A percentile compares a stretch with the other conserved stretches of the same genome.
These are phyloP conservation scores for Oligia strigilis DNA, from an alignment of 2,888 invertebrate species.

Conservation along the genomic window DNA sequence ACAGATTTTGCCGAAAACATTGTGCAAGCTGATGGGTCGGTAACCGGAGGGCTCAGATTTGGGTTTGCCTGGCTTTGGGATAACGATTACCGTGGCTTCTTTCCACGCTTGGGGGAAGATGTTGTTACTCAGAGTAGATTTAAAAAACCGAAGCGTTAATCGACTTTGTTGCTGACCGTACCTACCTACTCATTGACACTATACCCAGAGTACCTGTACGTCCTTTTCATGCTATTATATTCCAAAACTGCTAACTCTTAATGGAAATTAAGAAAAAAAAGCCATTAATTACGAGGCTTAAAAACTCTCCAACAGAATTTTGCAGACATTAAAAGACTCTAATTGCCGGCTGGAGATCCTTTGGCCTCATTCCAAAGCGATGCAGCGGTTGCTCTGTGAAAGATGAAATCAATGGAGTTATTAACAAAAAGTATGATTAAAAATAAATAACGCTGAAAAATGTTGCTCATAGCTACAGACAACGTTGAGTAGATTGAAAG, in stretches of 20 bases:
- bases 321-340: slow-evolving; percentile 65
- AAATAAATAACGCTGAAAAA: slow-evolving; percentile 12
- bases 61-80: too few relatives aligned
- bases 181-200: neutral
- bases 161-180: neutral
- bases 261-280: slow-evolving; percentile 36
- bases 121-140: too few relatives aligned
- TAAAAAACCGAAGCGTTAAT: too few relatives aligned
- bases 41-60: too few relatives aligned
- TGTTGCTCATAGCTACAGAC: neutral
- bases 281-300: slow-evolving; percentile 39
- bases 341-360: slow-evolving; percentile 66
- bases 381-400: slow-evolving; percentile 53
- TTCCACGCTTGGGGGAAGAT: too few relatives aligned
- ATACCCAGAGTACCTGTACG: neutral
- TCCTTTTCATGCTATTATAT: slow-evolving; percentile 16
- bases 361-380: slow-evolving; percentile 69
- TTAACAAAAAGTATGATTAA: slow-evolving; percentile 27
- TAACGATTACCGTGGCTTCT: too few relatives aligned
- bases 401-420: slow-evolving; percentile 56
- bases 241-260: slow-evolving; percentile 33
- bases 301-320: slow-evolving; percentile 52
- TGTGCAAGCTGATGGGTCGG: too few relatives aligned
- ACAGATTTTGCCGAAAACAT: too few relatives aligned
- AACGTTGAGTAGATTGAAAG: neutral